Evolutionary conservation across 2,888 invertebrate species (phyloP), one percentile per base, ranked within the genome.

Genomic region (Norana najaformis): DNA sequence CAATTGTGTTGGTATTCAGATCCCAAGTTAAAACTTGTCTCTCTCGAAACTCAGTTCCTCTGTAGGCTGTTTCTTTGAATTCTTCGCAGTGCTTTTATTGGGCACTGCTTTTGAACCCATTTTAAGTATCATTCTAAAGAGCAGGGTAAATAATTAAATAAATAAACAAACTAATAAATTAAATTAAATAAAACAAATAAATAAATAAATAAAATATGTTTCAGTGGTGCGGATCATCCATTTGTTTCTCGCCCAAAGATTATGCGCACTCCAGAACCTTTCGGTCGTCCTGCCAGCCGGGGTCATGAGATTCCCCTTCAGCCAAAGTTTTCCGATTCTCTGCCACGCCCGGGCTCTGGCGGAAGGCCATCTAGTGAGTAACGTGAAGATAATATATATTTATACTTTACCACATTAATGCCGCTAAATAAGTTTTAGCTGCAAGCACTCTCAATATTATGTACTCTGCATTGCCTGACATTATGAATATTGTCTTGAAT

Each of bases 221-320:
- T 69, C 69, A 69, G 69, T 8, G 69, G 69, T 69, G 69, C 6
- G 11, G 85, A 85, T 3, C 85, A 85, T 36, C 85, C 89, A 35
- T 89, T 89, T 69, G 36, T 35, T n/a, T 53, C 89, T 34, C 89
- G 89, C 14, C 89, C 89, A 37, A 89, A 89, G 69, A 69, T 89
- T 20, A 35, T 69, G 37, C 89, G 89, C 36, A 89, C 89, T 4
- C 89, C 89, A 0, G 89, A 89, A 8, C 85, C 35, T 30, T 83
- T 35, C 5, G 85, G 85, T 37, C 85, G 35, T 14, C 85, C 85
- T 6, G 18, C 16, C 36, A 85, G 85, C 85, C 85, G 85, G 8
- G n/a, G 69, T n/a, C 69, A 69, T n/a, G 69, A 69, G n/a, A 30
- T 69, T 1, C 85, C 85, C 36, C 36, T 85, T 37, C 85, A 85